Base-by-base conservation (phyloP, 2,113 vertebrate species). In the Ictidomys tridecemlineatus region DNA sequence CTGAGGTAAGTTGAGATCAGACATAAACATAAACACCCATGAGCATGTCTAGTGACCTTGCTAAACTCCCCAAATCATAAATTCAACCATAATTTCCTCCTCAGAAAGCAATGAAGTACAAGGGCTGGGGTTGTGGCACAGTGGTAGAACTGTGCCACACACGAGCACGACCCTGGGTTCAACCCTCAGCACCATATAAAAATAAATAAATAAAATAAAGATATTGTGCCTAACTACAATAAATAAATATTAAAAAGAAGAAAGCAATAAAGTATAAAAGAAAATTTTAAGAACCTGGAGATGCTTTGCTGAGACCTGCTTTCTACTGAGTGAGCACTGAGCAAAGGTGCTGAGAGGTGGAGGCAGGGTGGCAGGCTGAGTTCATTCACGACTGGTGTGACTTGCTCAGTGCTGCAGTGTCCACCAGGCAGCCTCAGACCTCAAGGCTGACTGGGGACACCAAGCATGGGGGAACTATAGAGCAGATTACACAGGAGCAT, bases 31-130 rank as follows among this genome's bases (percentile, higher is more conserved):
- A 80, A 91, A 85, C 8, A 93, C 17, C 70, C 1, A 12, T 58
- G 32, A 96, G 65, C 93, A 63, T 77, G 34, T 70, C 58, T 67
- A 84, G 51, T 22, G 34, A 87, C 39, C 8, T 85, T 63, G 26
- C 69, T 42, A 94, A 77, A 88, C 30, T 34, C 53, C 65, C 45
- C 18, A 94, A 84, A 90, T 87, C 51, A 78, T 67, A 94, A 95
- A 95, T 63, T 92, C 72, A 95, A 84, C 74, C 34, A 56, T 1
- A 95, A 87, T 5, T 88, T 80, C 22, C 65, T 61, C 51, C 42
- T 86, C 74, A 87, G 67, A 91, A 84, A 91, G 56, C 53, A 86
- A 80, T 88, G 42, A 94, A 93, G 20, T 67, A n/a, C 26, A 74
- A 89, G 45, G 45, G 45, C 45, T 45, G 45, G 45, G 45, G 45